Base-by-base conservation (phyloP, 2,888 invertebrate species). In the Crematogaster levior region DNA sequence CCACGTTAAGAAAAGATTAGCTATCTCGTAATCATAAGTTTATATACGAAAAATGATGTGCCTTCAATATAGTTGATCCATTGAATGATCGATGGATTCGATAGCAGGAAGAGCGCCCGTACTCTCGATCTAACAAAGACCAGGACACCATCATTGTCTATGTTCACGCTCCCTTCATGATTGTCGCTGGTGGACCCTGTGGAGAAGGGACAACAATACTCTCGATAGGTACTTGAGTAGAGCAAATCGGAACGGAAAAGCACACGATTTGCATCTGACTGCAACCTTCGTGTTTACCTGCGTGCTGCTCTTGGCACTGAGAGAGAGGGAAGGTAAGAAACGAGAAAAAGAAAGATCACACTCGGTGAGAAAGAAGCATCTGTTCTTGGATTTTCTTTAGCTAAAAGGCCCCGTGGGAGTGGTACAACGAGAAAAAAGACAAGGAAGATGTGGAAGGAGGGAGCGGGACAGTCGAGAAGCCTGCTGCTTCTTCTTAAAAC, bases 361-460 rank as follows among this genome's bases (percentile, higher is more conserved):
- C 27, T 73, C 40, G 84, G 66, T 70, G 86, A 85, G 84, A 85
- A 84, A 77, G 85, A 81, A 74, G 89, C 91, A 91, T 91, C 91
- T 91, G 91, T 91, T 90, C 86, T 84, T 68, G 82, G 90, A 82
- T 91, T 91, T 91, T 88, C 90, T 88, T 88, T 84, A 82, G 82
- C 79, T 72, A 61, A 65, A 81, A 65, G 51, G 48, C 65, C 40
- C 81, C 73, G 66, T 65, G 82, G 81, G 82, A 73, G 63, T 81
- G 73, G 63, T 73, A 74, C 48, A 81, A 83, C 63, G 82, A 81
- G 73, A 83, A 56, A 82, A 83, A 81, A 81, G 48, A 80, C 63
- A 53, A 63, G 68, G 75, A 65, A 68, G 56, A 84, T 6, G 51
- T 68, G 61, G 43, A 30, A 48, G 24, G 21, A 30, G 24, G 46